Evolutionary conservation across 2,888 invertebrate genomes (phyloP).

Genomic region (Andrena camellia): DNA sequence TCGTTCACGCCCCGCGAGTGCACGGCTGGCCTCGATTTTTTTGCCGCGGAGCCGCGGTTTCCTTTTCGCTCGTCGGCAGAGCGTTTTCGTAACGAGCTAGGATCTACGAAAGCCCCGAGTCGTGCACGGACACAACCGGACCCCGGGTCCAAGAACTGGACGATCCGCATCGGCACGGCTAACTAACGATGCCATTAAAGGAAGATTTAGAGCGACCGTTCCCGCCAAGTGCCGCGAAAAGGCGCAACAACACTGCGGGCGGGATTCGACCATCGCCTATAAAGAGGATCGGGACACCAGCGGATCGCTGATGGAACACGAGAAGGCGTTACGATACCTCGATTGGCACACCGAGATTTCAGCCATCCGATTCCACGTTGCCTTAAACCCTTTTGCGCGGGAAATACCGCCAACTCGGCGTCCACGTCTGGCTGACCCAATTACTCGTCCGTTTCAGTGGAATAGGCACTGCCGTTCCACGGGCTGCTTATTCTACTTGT

Average conservation of each 20-base stretch:
- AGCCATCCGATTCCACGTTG: slow-evolving; percentile 26
- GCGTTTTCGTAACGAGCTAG: slow-evolving; percentile 47
- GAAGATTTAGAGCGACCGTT: slow-evolving; percentile 75
- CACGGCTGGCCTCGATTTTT: slow-evolving; percentile 6
- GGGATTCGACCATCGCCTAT: slow-evolving; percentile 61
- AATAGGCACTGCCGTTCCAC: slow-evolving; percentile 20
- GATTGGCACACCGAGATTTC: slow-evolving; percentile 65
- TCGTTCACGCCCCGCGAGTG: slow-evolving; percentile 28
- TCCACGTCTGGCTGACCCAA: slow-evolving; percentile 35
- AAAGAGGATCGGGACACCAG: slow-evolving; percentile 67
- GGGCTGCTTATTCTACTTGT: slow-evolving; percentile 13
- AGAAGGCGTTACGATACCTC: slow-evolving; percentile 67
- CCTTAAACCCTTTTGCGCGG: slow-evolving; percentile 28
- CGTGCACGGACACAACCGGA: slow-evolving; percentile 13
- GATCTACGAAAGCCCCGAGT: slow-evolving; percentile 44
- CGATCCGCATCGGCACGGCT: slow-evolving; percentile 34
- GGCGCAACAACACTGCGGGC: slow-evolving; percentile 54
- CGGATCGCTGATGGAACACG: slow-evolving; percentile 65
- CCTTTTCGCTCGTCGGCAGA: neutral
- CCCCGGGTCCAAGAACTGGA: slow-evolving; percentile 32
- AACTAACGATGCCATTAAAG: slow-evolving; percentile 69
- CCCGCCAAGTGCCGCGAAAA: slow-evolving; percentile 52
- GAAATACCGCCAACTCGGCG: slow-evolving; percentile 29
- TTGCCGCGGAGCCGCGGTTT: slow-evolving; percentile 12
- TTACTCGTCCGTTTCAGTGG: slow-evolving; percentile 28